Base-by-base conservation (phyloP, 2,888 invertebrate species). In the Halictus quadricinctus region DNA sequence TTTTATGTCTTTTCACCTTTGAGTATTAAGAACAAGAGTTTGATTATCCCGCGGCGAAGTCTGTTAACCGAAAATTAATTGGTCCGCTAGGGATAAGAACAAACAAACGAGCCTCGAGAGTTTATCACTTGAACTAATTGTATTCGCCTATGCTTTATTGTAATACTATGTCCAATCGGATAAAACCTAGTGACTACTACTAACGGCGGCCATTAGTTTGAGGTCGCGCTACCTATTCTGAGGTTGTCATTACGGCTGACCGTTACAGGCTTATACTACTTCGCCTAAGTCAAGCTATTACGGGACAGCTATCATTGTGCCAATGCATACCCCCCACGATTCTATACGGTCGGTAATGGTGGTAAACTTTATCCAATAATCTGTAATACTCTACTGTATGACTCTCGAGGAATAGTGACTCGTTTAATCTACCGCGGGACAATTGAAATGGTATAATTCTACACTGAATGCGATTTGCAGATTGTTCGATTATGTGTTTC, bases 71-170 rank as follows among this genome's bases (percentile, higher is more conserved):
- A 60, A 60, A 60, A 25, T 60, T 12, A 87, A 87, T 85, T 84
- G 83, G 84, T 88, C 87, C 81, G 87, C 74, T 83, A 72, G 41
- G 88, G 88, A 89, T 89, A 89, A 89, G 85, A 70, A 79, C 77
- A 73, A 89, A 89, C 87, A 87, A 88, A 89, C 87, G 89, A 84
- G 87, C 50, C 84, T 85, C 88, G 83, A 76, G 83, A 82, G 80
- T 83, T 86, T 82, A 69, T 66, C 75, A 80, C 60, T 25, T 78
- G 77, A 85, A 86, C 82, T 79, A 72, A 72, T 70, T 74, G 29
- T 66, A 75, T 70, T 78, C 36, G 43, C 64, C 64, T 18, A 54
- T 75, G 80, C 79, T 87, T 88, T 88, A 88, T 87, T 88, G 87
- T 86, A 88, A 88, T 85, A 88, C 86, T 85, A 86, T 85, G 82